phyloP scores from a whole-genome alignment of 2,888 invertebrate genomes.

The Morpho helenor region DNA sequence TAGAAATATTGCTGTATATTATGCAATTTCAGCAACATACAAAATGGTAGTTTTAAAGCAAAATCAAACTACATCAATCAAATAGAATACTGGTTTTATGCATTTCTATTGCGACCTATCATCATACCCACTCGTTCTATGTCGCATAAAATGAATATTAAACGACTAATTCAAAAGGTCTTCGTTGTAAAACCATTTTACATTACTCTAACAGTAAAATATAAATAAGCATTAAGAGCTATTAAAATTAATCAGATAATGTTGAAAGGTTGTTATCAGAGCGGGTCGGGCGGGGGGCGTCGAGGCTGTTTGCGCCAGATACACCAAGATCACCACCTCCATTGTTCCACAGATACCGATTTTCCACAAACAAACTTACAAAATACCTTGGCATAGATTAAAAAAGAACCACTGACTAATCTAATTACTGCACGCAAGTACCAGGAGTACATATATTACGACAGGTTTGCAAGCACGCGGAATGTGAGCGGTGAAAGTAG shows the following conservation, averaged over 20 bases:
- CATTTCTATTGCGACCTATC: neutral
- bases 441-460: slow-evolving; percentile 32
- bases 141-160: no score
- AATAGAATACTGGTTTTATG: no score
- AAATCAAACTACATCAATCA: no score
- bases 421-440: slow-evolving; percentile 24
- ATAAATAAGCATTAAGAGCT: slow-evolving; percentile 9
- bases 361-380: slow-evolving; percentile 7
- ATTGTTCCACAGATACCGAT: slow-evolving; percentile 9
- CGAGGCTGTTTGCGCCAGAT: slow-evolving; percentile 28
- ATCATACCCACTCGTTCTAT: no score
- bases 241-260: slow-evolving; percentile 27
- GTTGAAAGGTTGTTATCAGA: slow-evolving; percentile 31
- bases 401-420: slow-evolving; percentile 17
- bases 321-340: slow-evolving; percentile 25
- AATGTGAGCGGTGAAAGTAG: slow-evolving; percentile 74
- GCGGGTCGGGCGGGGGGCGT: slow-evolving; percentile 32
- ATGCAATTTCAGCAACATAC: no score
- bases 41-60: no score
- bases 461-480: slow-evolving; percentile 58
- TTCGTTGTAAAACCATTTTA: slow-evolving; percentile 4
- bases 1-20: no score
- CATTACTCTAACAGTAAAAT: neutral
- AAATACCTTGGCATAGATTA: slow-evolving; percentile 13
- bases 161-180: no score